Conservation (phyloP, 2,797 vertebrate genomes). For the Emydoidea blandingii region DNA sequence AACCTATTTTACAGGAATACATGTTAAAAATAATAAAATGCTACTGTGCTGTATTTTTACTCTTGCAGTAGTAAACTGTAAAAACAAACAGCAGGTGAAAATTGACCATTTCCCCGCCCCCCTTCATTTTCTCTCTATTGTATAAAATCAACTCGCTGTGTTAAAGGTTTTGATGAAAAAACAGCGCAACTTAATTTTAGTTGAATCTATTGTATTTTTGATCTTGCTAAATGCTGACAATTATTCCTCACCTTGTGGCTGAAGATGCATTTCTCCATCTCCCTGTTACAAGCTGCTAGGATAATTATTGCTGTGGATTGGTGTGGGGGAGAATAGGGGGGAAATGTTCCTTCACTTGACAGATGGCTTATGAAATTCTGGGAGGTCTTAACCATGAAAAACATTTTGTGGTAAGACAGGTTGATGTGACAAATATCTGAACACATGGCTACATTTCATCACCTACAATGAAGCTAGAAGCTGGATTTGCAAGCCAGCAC, state of each 20-base stretch:
- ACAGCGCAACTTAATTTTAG: neutral
- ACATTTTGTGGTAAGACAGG: neutral
- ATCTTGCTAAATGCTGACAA: neutral
- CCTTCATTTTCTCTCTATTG: neutral
- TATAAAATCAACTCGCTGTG: neutral
- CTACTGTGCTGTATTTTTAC: neutral
- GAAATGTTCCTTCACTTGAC: neutral
- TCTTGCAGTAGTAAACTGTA: neutral
- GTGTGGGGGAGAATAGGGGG: neutral
- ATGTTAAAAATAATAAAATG: neutral
- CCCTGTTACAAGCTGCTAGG: neutral
- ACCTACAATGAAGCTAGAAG: neutral
- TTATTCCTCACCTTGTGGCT: neutral
- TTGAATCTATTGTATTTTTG: neutral
- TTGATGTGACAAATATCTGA: neutral
- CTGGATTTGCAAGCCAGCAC: neutral
- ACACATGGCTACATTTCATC: neutral
- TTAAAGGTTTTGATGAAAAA: constrained; percentile 20
- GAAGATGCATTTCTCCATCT: neutral
- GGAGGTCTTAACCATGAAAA: neutral
- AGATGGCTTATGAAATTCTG: neutral
- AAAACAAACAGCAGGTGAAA: neutral
- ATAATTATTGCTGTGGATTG: neutral
- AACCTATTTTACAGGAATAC: neutral
- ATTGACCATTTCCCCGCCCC: neutral